Percentiles rank a stretch among this genome's conserved stretches.
phyloP scores from a whole-genome alignment of 1,140 invertebrate genomes.

The Camponotus vicinus region DNA sequence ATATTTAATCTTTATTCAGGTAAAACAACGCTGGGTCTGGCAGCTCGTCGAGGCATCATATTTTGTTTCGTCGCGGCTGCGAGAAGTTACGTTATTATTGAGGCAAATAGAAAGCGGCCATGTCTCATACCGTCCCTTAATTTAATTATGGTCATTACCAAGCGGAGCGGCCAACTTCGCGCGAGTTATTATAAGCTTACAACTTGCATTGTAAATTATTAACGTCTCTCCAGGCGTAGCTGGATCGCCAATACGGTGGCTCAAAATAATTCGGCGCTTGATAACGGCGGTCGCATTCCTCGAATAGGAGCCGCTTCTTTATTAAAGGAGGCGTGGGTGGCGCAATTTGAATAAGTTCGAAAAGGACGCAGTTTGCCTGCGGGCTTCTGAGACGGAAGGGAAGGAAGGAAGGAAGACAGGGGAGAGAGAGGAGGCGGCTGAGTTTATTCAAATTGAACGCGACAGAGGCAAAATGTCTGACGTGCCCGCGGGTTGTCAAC shows the following conservation, averaged over 20 bases:
- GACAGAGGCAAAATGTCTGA: constrained; percentile 78
- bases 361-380: constrained; percentile 59
- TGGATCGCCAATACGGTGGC: constrained; percentile 23
- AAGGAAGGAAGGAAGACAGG: constrained; percentile 40
- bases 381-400: constrained; percentile 41
- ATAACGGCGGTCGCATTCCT: constrained; percentile 29
- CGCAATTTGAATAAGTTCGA: constrained; percentile 81
- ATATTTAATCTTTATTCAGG: constrained; percentile 11
- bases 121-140: constrained; percentile 47
- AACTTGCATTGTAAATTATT: constrained; percentile 63
- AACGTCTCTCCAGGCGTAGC: constrained; percentile 16
- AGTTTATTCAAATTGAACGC: constrained; percentile 81
- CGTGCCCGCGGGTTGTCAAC: constrained; percentile 78
- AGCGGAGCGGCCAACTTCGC: constrained; percentile 27
- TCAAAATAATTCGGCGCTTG: constrained; percentile 47
- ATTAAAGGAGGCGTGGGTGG: background rate
- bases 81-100: constrained; percentile 46
- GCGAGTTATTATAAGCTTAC: constrained; percentile 50
- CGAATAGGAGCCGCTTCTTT: background rate
- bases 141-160: constrained; percentile 54
- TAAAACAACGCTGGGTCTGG: background rate
- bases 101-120: constrained; percentile 42
- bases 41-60: background rate
- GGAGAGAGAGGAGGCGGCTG: background rate
- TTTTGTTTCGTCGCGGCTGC: constrained; percentile 45